Evolutionary conservation across 2,797 vertebrate genomes (phyloP).

Genomic region (Acanthiza pusilla): DNA sequence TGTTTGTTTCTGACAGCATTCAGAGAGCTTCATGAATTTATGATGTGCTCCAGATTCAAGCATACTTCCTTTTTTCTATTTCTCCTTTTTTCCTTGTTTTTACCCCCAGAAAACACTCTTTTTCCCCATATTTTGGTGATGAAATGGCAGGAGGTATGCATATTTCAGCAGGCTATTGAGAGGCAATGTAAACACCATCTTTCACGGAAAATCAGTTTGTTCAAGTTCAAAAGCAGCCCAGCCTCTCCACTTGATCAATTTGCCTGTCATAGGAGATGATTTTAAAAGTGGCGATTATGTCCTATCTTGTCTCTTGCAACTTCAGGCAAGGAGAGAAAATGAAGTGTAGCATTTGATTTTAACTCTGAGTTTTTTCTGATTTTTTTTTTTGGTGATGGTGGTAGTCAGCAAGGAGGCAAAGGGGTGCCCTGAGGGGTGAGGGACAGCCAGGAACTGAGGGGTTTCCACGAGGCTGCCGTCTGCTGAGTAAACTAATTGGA

Average conservation of each 20-base stretch:
- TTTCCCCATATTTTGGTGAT: background rate
- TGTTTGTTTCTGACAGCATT: conserved; percentile 34
- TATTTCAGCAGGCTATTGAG: conserved; percentile 1
- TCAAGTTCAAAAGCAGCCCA: background rate
- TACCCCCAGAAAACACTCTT: background rate
- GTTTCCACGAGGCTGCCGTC: background rate
- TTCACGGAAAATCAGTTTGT: background rate
- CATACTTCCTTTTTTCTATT: background rate
- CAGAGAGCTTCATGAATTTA: conserved; percentile 49
- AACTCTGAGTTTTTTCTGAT: background rate
- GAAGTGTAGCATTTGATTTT: background rate
- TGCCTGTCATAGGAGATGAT: conserved; percentile 42
- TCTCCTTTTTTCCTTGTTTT: background rate
- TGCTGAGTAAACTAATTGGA: background rate
- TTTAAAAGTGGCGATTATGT: conserved; percentile 29
- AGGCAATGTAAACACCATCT: background rate
- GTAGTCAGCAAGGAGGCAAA: background rate
- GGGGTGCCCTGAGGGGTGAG: background rate
- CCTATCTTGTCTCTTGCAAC: background rate
- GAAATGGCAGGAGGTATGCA: background rate
- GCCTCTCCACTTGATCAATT: conserved; percentile 22
- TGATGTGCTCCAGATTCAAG: conserved; percentile 9
- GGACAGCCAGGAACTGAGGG: background rate
- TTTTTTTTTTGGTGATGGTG: background rate
- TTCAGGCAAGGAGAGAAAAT: background rate